Evolutionary conservation across 2,113 vertebrate genomes (phyloP).

Genomic region (Otus sunia): DNA sequence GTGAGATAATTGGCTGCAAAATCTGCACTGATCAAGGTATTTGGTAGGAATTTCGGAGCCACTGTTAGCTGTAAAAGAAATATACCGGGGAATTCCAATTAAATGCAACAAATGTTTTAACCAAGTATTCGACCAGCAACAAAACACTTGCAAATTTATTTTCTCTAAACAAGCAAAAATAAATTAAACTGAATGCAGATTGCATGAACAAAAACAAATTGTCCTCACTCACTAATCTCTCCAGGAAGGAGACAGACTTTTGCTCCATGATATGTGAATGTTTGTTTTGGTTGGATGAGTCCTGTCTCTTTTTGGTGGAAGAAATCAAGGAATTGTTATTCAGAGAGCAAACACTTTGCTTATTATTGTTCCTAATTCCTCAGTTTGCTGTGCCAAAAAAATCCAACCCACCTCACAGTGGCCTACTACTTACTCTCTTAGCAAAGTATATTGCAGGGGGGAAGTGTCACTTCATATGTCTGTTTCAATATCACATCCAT

Average conservation of each 20-base stretch:
- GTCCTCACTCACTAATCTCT: conserved; percentile 44
- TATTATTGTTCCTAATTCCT: conserved; percentile 34
- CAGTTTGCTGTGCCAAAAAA: not conserved
- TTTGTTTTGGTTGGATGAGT: conserved; percentile 56
- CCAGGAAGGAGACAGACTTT: conserved; percentile 44
- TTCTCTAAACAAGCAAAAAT: not conserved
- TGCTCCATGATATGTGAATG: conserved; percentile 26
- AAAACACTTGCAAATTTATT: conserved; percentile 15
- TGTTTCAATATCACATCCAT: not conserved
- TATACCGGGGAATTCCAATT: not conserved
- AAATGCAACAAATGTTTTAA: conserved; percentile 1
- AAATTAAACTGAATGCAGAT: not conserved
- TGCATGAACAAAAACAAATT: conserved; percentile 11
- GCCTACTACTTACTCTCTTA: not conserved
- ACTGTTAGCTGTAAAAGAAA: conserved; percentile 83
- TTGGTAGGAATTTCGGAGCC: conserved; percentile 89
- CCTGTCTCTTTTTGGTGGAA: not conserved
- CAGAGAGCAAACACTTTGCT: conserved; percentile 35
- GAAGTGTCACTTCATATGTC: not conserved
- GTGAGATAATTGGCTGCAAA: conserved; percentile 95
- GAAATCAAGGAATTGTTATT: conserved; percentile 27
- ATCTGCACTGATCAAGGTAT: conserved; percentile 91
- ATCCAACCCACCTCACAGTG: not conserved
- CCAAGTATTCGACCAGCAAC: not conserved
- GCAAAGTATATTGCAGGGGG: not conserved